phyloP scores from a whole-genome alignment of 1,140 invertebrate species.

The Drosophila suzukii region DNA sequence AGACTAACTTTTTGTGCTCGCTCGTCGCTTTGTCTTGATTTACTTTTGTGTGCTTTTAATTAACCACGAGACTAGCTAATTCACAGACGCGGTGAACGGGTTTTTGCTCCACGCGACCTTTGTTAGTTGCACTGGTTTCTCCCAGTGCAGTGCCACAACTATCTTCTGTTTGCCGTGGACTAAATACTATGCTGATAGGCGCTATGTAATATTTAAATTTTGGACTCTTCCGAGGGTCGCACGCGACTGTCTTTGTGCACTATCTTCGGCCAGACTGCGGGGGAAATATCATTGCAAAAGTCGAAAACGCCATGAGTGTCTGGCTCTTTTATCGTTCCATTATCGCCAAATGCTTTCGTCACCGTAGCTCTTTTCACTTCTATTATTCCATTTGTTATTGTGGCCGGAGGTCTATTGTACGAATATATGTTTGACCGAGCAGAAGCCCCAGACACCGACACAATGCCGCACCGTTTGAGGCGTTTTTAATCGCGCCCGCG shows the following conservation, averaged over 20 bases:
- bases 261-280: constrained; percentile 31
- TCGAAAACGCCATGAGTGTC: constrained; percentile 32
- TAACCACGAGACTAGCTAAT: constrained; percentile 39
- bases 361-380: constrained; percentile 55
- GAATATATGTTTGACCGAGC: constrained; percentile 58
- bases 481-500: constrained; percentile 55
- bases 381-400: constrained; percentile 41
- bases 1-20: constrained; percentile 41
- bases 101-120: constrained; percentile 1
- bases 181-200: constrained; percentile 4
- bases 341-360: constrained; percentile 78
- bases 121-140: background rate
- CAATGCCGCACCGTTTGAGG: constrained; percentile 63
- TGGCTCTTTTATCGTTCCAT: constrained; percentile 77
- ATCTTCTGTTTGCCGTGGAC: constrained; percentile 19
- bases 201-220: constrained; percentile 13
- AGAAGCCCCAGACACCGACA: constrained; percentile 41
- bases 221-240: constrained; percentile 16
- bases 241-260: constrained; percentile 27
- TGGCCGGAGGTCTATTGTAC: constrained; percentile 36
- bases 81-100: constrained; percentile 12
- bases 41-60: constrained; percentile 45
- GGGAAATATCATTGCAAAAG: constrained; percentile 30
- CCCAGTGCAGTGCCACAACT: constrained; percentile 17
- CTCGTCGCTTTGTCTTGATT: constrained; percentile 25